phyloP scores from a whole-genome alignment of 2,888 invertebrate genomes.

The Dendrolimus houi region DNA sequence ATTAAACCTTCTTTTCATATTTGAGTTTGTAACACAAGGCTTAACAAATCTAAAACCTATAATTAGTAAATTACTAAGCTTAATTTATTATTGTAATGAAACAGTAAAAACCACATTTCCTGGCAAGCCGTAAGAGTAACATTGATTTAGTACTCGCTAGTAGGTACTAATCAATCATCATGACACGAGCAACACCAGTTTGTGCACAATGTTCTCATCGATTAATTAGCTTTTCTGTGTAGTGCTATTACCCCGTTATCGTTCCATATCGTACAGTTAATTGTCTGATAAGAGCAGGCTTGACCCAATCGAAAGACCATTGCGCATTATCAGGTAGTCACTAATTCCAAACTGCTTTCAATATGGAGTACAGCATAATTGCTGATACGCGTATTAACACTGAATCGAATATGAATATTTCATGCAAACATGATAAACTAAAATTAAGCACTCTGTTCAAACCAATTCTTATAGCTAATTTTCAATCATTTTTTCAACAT shows the following conservation, averaged over 20 bases:
- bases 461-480: no score
- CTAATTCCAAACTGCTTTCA: not conserved
- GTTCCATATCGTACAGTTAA: constrained; percentile 15
- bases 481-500: no score
- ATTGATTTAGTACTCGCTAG: constrained; percentile 11
- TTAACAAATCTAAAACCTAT: not conserved
- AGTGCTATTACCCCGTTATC: constrained; percentile 20
- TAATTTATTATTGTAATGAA: constrained; percentile 3
- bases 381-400: not conserved
- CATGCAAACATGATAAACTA: not conserved
- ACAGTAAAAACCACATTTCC: constrained; percentile 12
- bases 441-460: not conserved
- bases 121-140: constrained; percentile 8
- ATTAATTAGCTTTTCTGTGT: constrained; percentile 21
- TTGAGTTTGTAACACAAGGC: not conserved
- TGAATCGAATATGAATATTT: not conserved
- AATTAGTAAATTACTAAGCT: not conserved
- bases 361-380: not conserved
- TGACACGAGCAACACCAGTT: constrained; percentile 19
- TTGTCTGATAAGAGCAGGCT: constrained; percentile 21
- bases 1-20: no score
- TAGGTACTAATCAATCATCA: constrained; percentile 23
- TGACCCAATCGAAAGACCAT: constrained; percentile 5
- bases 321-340: not conserved
- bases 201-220: constrained; percentile 19